A percentile compares a stretch with the other conserved stretches of the same genome.
Conservation (phyloP, 1,140 invertebrate genomes). For the Microplitis demolitor region DNA sequence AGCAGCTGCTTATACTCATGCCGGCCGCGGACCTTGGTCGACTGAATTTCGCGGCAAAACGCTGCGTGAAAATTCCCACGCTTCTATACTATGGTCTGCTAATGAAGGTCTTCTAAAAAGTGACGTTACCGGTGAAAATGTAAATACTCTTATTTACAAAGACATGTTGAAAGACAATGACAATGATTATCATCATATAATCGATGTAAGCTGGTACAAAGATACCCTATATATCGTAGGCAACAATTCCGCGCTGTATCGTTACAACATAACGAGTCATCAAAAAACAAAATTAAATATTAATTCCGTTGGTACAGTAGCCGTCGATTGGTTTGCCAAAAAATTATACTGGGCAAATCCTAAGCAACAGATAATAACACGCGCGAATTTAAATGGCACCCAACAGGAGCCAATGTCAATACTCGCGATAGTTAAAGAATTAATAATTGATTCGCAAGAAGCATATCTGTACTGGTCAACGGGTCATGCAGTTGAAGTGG, state of each 20-base stretch:
- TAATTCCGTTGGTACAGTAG: constrained; percentile 76
- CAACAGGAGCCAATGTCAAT: constrained; percentile 77
- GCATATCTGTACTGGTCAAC: constrained; percentile 91
- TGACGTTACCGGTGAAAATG: constrained; percentile 74
- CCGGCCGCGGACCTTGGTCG: constrained; percentile 81
- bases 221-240: constrained; percentile 75
- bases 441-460: constrained; percentile 80
- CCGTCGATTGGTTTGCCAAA: constrained; percentile 86
- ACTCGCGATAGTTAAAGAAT: constrained; percentile 76
- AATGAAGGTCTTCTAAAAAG: constrained; percentile 73
- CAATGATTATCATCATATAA: constrained; percentile 64
- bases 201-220: constrained; percentile 72
- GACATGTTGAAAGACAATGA: constrained; percentile 57
- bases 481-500: constrained; percentile 77
- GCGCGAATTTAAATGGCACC: constrained; percentile 71
- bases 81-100: constrained; percentile 74
- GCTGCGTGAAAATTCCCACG: constrained; percentile 62
- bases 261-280: constrained; percentile 71
- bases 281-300: constrained; percentile 67
- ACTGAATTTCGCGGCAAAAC: constrained; percentile 73
- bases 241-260: constrained; percentile 73
- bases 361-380: constrained; percentile 75
- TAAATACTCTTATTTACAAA: constrained; percentile 69
- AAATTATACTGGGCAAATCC: constrained; percentile 90
- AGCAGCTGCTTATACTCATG: constrained; percentile 76